Evolutionary conservation across 2,888 invertebrate species (phyloP).

Genomic region (Drosophila diplacantha): DNA sequence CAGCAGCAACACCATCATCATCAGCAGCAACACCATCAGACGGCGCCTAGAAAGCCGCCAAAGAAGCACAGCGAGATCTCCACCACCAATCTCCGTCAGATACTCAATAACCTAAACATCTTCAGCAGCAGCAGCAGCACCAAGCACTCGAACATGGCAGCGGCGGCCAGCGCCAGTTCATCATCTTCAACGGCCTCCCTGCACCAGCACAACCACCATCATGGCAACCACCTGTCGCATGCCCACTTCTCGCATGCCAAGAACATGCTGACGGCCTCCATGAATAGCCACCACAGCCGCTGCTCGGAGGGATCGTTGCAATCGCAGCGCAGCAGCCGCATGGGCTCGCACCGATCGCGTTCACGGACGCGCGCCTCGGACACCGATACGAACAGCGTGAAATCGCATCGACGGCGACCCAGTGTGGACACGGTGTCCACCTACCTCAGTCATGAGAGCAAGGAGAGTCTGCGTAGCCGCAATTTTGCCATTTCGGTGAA

Average conservation of each 20-base stretch:
- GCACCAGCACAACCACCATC: slow-evolving; percentile 27
- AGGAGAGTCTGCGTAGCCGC: slow-evolving; percentile 82
- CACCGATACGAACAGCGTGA: slow-evolving; percentile 82
- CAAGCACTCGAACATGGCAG: slow-evolving; percentile 55
- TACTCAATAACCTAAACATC: slow-evolving; percentile 89
- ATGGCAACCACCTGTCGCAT: slow-evolving; percentile 31
- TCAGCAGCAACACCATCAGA: slow-evolving; percentile 35
- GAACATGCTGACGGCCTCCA: slow-evolving; percentile 74
- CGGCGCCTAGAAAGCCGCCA: slow-evolving; percentile 56
- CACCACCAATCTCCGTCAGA: slow-evolving; percentile 84
- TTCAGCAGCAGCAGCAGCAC: slow-evolving; percentile 79
- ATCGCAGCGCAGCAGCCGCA: slow-evolving; percentile 71
- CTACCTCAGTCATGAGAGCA: slow-evolving; percentile 91
- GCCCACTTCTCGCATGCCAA: slow-evolving; percentile 72
- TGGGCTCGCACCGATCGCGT: slow-evolving; percentile 76
- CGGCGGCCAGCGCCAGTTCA: slow-evolving; percentile 41
- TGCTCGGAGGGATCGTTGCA: slow-evolving; percentile 76
- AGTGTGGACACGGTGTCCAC: slow-evolving; percentile 93
- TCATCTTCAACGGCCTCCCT: slow-evolving; percentile 46
- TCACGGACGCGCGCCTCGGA: slow-evolving; percentile 78
- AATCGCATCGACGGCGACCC: slow-evolving; percentile 87
- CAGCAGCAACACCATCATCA: slow-evolving; percentile 48
- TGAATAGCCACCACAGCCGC: slow-evolving; percentile 77
- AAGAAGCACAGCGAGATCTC: slow-evolving; percentile 76
- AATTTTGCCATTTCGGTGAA: slow-evolving; percentile 80